phyloP scores from a whole-genome alignment of 2,888 invertebrate species.

The Amaurobius ferox region DNA sequence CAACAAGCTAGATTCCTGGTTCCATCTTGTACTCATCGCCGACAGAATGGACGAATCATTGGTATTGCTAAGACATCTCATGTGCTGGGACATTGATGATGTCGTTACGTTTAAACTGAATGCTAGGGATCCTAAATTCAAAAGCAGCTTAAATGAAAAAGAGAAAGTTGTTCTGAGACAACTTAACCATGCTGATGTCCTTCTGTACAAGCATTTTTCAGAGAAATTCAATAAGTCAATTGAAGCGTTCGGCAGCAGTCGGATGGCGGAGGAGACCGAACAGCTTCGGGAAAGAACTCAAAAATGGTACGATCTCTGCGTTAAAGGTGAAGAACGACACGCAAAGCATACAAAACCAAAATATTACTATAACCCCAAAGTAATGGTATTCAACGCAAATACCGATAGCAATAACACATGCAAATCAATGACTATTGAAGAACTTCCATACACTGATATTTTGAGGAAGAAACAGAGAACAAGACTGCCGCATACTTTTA shows the following conservation, averaged over 20 bases:
- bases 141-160: slow-evolving; percentile 49
- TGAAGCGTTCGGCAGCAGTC: slow-evolving; percentile 63
- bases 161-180: slow-evolving; percentile 45
- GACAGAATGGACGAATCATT: slow-evolving; percentile 77
- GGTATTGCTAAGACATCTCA: slow-evolving; percentile 75
- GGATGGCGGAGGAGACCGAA: slow-evolving; percentile 65
- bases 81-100: slow-evolving; percentile 76
- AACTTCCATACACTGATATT: slow-evolving; percentile 66
- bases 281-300: slow-evolving; percentile 52
- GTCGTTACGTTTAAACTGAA: slow-evolving; percentile 75
- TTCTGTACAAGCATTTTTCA: slow-evolving; percentile 72
- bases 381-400: slow-evolving; percentile 58
- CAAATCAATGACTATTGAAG: slow-evolving; percentile 67
- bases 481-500: not conserved
- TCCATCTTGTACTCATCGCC: slow-evolving; percentile 76
- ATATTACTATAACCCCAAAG: slow-evolving; percentile 46
- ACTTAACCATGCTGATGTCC: slow-evolving; percentile 71
- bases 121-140: slow-evolving; percentile 72
- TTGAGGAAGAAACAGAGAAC: slow-evolving; percentile 46
- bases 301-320: slow-evolving; percentile 73
- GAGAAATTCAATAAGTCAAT: slow-evolving; percentile 72
- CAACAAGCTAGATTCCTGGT: slow-evolving; percentile 75
- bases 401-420: slow-evolving; percentile 66
- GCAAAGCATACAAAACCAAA: slow-evolving; percentile 30
- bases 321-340: slow-evolving; percentile 49